Conservation (phyloP, 2,113 vertebrate species). For the Bos indicus region DNA sequence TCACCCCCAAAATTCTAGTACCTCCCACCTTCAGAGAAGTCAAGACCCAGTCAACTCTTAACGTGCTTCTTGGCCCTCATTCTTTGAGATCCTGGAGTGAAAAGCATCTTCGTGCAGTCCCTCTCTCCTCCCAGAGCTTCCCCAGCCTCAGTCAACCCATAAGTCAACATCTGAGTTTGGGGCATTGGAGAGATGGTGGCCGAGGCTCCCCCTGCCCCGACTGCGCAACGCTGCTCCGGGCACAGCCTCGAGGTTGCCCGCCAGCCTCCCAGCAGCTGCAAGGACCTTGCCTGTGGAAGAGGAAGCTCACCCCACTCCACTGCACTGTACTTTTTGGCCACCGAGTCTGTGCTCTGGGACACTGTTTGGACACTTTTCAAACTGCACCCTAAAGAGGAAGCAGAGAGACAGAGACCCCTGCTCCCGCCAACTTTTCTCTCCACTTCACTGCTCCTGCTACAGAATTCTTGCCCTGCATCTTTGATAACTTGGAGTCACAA, state of each 20-base stretch:
- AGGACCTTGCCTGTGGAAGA: neutral
- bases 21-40: neutral
- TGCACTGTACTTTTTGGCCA: neutral
- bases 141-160: neutral
- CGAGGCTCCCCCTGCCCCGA: rapidly evolving
- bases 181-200: neutral
- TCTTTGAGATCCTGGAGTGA: neutral
- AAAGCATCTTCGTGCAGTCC: neutral
- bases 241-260: neutral
- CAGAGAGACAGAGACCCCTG: neutral
- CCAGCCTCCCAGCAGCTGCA: rapidly evolving
- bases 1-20: neutral
- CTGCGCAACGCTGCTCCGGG: neutral
- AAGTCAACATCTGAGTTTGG: neutral
- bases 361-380: neutral
- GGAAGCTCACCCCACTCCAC: neutral
- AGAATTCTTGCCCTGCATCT: conserved; percentile 58
- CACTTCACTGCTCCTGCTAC: neutral
- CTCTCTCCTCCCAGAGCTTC: neutral
- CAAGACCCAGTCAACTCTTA: neutral
- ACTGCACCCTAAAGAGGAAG: neutral
- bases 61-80: neutral
- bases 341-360: neutral
- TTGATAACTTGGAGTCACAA: conserved; percentile 73
- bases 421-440: neutral